Conservation (phyloP, 1,140 invertebrate genomes). For the Aphaenogaster ashmeadi region DNA sequence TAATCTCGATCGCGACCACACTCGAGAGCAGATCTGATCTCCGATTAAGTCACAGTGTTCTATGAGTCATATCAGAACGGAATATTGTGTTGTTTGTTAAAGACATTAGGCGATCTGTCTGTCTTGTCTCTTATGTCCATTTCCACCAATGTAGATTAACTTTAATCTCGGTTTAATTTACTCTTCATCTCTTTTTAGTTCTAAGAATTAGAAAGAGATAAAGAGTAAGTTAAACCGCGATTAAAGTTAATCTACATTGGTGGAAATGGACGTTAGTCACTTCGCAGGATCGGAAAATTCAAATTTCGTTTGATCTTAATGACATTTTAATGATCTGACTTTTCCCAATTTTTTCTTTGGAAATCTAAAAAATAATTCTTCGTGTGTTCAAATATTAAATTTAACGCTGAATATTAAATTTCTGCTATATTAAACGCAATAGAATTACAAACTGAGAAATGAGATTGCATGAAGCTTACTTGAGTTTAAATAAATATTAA, state of each 20-base stretch:
- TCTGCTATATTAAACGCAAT: not conserved
- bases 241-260: too few species aligned
- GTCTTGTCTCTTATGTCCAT: not conserved
- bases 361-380: not conserved
- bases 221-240: too few species aligned
- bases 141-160: not conserved
- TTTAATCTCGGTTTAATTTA: too few species aligned
- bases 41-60: not conserved
- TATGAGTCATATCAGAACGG: not conserved
- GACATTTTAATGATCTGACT: not conserved
- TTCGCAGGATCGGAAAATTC: not conserved
- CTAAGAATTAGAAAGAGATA: too few species aligned
- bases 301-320: not conserved
- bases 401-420: not conserved
- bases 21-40: slow-evolving; percentile 15
- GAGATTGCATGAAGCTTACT: not conserved
- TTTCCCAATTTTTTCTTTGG: not conserved
- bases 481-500: not conserved
- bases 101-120: not conserved
- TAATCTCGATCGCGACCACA: slow-evolving; percentile 7
- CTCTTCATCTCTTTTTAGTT: too few species aligned
- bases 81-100: slow-evolving; percentile 2
- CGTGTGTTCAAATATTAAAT: slow-evolving; percentile 3
- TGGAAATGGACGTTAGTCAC: too few species aligned
- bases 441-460: not conserved